Evolutionary conservation across 2,888 invertebrate genomes (phyloP).

Genomic region (Melanchra persicariae): DNA sequence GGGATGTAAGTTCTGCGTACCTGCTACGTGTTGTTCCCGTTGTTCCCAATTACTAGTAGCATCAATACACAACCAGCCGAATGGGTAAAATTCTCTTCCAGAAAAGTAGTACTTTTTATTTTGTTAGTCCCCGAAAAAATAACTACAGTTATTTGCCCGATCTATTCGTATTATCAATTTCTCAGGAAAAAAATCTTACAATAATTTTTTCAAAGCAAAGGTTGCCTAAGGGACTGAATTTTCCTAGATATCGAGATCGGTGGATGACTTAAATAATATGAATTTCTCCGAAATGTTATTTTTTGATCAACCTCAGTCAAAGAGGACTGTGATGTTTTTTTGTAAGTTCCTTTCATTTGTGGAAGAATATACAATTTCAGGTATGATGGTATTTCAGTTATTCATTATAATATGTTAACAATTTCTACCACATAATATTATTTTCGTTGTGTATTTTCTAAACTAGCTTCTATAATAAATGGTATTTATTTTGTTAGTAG

Average conservation of each 20-base stretch:
- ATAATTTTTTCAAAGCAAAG: conserved; percentile 16
- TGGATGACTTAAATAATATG: conserved; percentile 9
- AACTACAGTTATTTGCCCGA: neutral
- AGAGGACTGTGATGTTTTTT: neutral
- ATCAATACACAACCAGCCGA: neutral
- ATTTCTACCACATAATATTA: no score
- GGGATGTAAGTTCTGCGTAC: neutral
- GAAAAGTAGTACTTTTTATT: neutral
- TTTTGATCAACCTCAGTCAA: neutral
- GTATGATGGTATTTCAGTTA: neutral
- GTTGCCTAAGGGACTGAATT: neutral
- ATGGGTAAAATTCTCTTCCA: neutral
- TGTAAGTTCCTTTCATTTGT: neutral
- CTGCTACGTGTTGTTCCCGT: no score
- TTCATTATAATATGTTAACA: no score
- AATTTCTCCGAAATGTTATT: conserved; percentile 6
- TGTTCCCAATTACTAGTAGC: no score
- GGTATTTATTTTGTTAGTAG: no score
- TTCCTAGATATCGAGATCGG: conserved; percentile 17
- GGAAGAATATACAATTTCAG: neutral
- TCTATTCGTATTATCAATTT: conserved; percentile 2
- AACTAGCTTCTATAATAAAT: no score
- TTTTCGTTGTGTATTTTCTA: no score
- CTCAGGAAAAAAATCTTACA: neutral
- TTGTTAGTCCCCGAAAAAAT: neutral